Percentiles rank a stretch among this genome's conserved stretches.
Conservation (phyloP, 2,797 vertebrate species). For the Cuniculus paca region DNA sequence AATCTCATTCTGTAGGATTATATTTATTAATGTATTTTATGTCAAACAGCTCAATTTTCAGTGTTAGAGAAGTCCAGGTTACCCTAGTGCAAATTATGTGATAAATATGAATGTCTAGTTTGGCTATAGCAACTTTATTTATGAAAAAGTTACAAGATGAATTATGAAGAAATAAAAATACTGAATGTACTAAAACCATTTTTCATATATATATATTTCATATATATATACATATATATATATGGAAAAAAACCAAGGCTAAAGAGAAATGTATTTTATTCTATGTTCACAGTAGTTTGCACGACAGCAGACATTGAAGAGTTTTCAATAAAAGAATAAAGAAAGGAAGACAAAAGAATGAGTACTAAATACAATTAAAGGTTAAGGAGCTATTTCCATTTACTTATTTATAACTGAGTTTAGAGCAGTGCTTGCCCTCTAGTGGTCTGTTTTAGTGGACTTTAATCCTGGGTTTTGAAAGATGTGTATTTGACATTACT, state of each 20-base stretch:
- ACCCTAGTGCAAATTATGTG: accelerated
- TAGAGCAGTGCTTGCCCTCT: slow-evolving; percentile 87
- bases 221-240: background rate
- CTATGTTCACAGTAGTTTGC: background rate
- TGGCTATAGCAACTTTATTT: background rate
- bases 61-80: background rate
- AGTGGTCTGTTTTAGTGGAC: slow-evolving; percentile 77
- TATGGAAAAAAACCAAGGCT: background rate
- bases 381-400: slow-evolving; percentile 1
- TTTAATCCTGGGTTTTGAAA: slow-evolving; percentile 56
- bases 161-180: background rate
- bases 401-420: slow-evolving; percentile 60
- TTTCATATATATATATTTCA: background rate
- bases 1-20: background rate
- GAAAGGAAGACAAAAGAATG: background rate
- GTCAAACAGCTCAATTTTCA: background rate
- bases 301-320: background rate
- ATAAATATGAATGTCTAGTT: background rate
- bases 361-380: background rate
- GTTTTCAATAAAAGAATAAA: slow-evolving; percentile 36
- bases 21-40: background rate
- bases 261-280: background rate
- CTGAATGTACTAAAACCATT: background rate
- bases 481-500: slow-evolving; percentile 2
- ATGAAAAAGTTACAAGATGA: background rate